phyloP scores from a whole-genome alignment of 2,888 invertebrate genomes.

The Nysson spinosus region DNA sequence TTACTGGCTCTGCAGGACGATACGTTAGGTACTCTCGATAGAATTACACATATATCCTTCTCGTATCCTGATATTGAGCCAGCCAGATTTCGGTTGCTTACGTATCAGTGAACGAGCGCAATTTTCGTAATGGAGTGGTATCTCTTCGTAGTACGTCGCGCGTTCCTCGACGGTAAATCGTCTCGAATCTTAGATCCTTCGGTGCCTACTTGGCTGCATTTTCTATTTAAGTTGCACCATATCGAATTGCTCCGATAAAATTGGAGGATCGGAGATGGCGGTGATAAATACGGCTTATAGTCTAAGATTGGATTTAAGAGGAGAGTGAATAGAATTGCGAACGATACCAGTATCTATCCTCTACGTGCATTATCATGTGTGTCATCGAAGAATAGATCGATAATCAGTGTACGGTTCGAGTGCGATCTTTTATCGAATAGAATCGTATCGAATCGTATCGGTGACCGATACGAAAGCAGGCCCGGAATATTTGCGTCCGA shows the following conservation, averaged over 20 bases:
- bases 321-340: too few species aligned
- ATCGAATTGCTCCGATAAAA: too few species aligned
- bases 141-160: conserved; percentile 14
- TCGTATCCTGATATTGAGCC: conserved; percentile 4
- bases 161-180: conserved; percentile 11
- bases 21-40: too few species aligned
- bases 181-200: too few species aligned
- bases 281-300: too few species aligned
- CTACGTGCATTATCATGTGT: too few species aligned
- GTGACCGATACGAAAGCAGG: conserved; percentile 3
- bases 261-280: too few species aligned
- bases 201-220: too few species aligned
- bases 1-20: conserved; percentile 1
- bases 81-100: conserved; percentile 21
- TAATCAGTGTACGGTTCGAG: neutral
- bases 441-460: conserved; percentile 1
- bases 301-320: too few species aligned
- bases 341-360: too few species aligned
- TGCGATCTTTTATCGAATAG: neutral
- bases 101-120: conserved; percentile 30
- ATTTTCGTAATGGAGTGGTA: conserved; percentile 57
- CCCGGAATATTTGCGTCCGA: neutral
- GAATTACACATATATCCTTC: conserved; percentile 53
- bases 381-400: neutral
- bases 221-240: too few species aligned